Conservation (phyloP, 2,113 vertebrate species). For the Pholis gunnellus region DNA sequence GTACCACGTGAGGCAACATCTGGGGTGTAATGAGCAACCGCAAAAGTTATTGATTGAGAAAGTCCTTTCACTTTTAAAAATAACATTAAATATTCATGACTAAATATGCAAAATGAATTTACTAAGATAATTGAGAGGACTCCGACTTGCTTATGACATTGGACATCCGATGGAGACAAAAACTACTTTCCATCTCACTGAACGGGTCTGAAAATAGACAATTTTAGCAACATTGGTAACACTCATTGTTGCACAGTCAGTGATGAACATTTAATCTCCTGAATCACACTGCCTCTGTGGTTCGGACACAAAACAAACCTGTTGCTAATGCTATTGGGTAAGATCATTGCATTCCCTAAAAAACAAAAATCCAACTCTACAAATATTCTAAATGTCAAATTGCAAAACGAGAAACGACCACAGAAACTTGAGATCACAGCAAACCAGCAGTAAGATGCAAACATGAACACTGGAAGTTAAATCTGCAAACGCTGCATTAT, state of each 20-base stretch:
- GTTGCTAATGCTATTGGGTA: background rate
- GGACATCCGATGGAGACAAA: background rate
- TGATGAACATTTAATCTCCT: background rate
- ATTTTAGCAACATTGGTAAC: background rate
- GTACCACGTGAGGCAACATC: conserved; percentile 68
- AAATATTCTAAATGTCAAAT: background rate
- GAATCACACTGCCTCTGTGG: background rate
- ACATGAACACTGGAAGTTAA: background rate
- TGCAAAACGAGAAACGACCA: background rate
- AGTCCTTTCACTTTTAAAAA: conserved; percentile 30
- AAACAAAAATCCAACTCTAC: background rate
- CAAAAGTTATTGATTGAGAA: conserved; percentile 34
- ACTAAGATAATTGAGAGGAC: background rate
- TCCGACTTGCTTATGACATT: background rate
- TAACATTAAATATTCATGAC: background rate
- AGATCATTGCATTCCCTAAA: background rate
- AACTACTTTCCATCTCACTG: background rate
- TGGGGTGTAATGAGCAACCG: conserved; percentile 64
- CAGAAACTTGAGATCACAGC: background rate
- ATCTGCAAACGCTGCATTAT: background rate
- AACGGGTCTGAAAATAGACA: background rate
- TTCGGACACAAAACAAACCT: background rate
- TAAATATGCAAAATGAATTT: background rate
- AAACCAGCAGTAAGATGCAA: background rate
- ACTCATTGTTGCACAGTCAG: background rate